Evolutionary conservation across 1,140 invertebrate genomes (phyloP).

Genomic region (Schlechtendalia chinensis): DNA sequence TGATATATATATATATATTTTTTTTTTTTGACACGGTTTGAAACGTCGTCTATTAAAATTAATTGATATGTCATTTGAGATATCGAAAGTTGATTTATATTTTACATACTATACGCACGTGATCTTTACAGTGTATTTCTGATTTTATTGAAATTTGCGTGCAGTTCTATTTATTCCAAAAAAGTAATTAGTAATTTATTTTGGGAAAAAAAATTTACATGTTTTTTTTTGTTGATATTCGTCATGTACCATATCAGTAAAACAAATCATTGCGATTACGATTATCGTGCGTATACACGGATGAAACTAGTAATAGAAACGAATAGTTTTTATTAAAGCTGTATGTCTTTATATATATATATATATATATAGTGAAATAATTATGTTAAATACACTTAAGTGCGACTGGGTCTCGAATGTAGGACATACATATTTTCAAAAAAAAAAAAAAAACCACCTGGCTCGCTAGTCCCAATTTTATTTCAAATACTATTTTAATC

Average conservation of each 20-base stretch:
- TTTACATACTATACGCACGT: not conserved
- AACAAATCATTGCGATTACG: not conserved
- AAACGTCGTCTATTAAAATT: not conserved
- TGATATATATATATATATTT: too few relatives aligned
- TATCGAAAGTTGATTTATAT: conserved; percentile 5
- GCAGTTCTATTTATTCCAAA: not conserved
- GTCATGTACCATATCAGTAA: not conserved
- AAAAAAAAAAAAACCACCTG: not conserved
- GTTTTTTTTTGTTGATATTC: too few relatives aligned
- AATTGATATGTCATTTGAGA: not conserved
- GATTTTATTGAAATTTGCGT: not conserved
- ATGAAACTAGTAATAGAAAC: not conserved
- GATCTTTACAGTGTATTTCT: not conserved
- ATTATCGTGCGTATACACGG: not conserved
- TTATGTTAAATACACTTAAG: not conserved
- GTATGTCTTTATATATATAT: not conserved
- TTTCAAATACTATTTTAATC: not conserved
- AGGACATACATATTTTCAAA: conserved; percentile 6
- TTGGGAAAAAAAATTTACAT: too few relatives aligned
- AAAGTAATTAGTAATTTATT: not conserved
- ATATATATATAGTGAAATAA: not conserved
- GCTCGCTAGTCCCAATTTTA: not conserved
- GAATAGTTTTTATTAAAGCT: not conserved
- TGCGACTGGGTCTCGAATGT: not conserved
- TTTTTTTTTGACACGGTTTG: not conserved